Evolutionary conservation across 2,113 vertebrate genomes (phyloP).

Genomic region (Lagenorhynchus albirostris): DNA sequence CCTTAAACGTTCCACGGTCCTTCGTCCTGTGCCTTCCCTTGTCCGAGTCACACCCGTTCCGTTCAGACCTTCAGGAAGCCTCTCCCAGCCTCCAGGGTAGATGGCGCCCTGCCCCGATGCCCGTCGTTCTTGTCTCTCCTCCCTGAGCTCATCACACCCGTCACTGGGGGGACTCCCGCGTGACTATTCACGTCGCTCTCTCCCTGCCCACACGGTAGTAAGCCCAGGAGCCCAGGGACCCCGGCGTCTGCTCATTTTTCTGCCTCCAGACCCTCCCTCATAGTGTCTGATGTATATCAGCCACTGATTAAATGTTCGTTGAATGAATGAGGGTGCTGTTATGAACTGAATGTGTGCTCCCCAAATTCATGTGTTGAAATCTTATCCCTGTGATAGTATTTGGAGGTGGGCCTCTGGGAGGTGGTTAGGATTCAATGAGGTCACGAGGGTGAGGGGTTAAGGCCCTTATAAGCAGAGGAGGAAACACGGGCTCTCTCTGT

Average conservation of each 20-base stretch:
- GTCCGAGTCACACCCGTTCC: background rate
- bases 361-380: too few species aligned
- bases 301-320: too few species aligned
- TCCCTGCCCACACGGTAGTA: background rate
- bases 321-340: background rate
- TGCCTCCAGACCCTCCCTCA: too few species aligned
- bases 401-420: background rate
- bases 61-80: background rate
- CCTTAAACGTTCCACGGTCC: background rate
- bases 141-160: fast-evolving
- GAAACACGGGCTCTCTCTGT: background rate
- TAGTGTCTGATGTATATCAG: background rate
- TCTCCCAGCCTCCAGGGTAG: background rate
- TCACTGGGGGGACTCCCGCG: fast-evolving
- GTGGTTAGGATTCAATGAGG: background rate
- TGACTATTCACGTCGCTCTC: too few species aligned
- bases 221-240: too few species aligned
- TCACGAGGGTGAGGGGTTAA: background rate
- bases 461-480: background rate
- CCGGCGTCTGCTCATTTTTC: background rate
- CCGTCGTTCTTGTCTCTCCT: fast-evolving
- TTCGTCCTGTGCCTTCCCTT: too few species aligned
- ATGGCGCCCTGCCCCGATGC: background rate
- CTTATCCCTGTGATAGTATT: background rate
- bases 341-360: background rate